Conservation (phyloP, 2,113 vertebrate genomes). For the Echinops telfairi region DNA sequence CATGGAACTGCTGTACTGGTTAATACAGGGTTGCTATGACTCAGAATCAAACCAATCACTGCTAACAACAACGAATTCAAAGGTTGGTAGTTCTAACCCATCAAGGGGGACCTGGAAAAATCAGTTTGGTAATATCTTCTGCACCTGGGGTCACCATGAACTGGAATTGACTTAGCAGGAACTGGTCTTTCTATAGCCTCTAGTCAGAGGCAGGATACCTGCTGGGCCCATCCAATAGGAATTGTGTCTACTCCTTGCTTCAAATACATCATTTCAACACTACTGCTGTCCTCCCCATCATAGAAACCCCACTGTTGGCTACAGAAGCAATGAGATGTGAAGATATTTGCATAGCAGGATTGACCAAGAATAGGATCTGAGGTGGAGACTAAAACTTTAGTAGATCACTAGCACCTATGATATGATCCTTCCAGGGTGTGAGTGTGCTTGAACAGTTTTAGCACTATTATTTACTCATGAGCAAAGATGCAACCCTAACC, state of each 20-base stretch:
- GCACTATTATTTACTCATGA: slow-evolving; percentile 25
- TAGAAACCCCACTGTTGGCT: background rate
- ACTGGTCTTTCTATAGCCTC: background rate
- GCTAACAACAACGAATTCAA: background rate
- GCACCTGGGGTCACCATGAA: background rate
- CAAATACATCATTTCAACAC: background rate
- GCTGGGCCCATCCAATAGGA: background rate
- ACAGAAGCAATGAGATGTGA: background rate
- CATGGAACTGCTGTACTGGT: background rate
- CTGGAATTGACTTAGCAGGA: background rate
- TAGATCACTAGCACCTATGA: background rate
- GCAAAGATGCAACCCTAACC: background rate
- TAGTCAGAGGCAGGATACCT: background rate
- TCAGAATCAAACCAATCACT: background rate
- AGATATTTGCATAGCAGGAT: background rate
- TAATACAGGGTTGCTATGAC: background rate
- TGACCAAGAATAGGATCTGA: background rate
- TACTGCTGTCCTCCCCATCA: background rate
- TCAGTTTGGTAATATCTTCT: background rate
- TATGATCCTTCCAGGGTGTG: background rate
- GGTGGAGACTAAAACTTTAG: background rate
- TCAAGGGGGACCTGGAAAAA: background rate
- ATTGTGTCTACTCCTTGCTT: background rate
- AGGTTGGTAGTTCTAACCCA: background rate
- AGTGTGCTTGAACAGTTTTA: background rate